phyloP scores from a whole-genome alignment of 2,888 invertebrate genomes.

The Alentia gelatinosa region DNA sequence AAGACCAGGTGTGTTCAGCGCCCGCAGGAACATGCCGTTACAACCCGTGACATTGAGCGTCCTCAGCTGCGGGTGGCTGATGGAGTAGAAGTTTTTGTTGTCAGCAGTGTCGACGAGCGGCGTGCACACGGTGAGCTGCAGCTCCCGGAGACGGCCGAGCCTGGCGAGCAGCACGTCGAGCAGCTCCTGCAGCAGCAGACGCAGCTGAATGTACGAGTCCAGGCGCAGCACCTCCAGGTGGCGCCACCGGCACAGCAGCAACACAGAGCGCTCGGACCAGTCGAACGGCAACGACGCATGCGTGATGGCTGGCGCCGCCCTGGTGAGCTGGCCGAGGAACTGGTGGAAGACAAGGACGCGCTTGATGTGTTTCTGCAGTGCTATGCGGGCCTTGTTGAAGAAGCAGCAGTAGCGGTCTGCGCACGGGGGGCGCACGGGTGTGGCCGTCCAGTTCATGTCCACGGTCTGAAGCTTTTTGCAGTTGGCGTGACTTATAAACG shows the following conservation, averaged over 20 bases:
- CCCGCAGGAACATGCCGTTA: slow-evolving; percentile 15
- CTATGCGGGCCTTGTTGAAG: slow-evolving; percentile 55
- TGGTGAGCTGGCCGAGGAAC: slow-evolving; percentile 43
- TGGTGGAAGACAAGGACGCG: slow-evolving; percentile 29
- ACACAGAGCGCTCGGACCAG: slow-evolving; percentile 50
- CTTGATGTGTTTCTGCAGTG: slow-evolving; percentile 26
- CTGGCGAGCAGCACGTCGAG: neutral
- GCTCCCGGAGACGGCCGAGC: neutral
- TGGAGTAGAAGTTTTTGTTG: neutral
- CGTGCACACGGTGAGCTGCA: neutral
- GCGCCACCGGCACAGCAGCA: slow-evolving; percentile 40
- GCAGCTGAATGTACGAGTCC: neutral
- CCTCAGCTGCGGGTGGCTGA: neutral
- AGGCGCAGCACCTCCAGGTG: neutral
- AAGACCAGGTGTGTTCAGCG: neutral
- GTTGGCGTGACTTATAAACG: neutral
- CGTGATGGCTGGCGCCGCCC: neutral
- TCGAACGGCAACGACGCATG: slow-evolving; percentile 41
- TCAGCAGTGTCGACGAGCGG: neutral
- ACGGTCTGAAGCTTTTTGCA: neutral
- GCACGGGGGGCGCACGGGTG: slow-evolving; percentile 48
- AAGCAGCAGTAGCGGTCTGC: slow-evolving; percentile 52
- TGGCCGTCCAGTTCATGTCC: slow-evolving; percentile 43
- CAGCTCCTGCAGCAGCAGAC: slow-evolving; percentile 11
- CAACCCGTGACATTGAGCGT: neutral